These are phyloP conservation scores for Stenoptilia bipunctidactyla DNA, from an alignment of 2,888 invertebrate genomes.

Conservation along the genomic window DNA sequence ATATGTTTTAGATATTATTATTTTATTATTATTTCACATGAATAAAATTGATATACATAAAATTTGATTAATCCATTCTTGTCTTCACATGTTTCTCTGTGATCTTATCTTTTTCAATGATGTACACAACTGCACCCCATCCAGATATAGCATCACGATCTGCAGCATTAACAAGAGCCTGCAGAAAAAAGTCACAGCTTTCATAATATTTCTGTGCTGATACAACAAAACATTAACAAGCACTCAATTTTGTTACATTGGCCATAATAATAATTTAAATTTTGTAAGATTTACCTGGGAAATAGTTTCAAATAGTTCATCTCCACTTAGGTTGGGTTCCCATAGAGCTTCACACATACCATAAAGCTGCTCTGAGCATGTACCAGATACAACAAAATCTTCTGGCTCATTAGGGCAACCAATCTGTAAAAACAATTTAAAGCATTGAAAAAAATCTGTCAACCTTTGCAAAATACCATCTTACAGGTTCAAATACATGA, in stretches of 20 bases:
- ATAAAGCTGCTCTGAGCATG: slow-evolving; percentile 88
- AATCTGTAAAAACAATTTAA: slow-evolving; percentile 24
- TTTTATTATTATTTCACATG: no score
- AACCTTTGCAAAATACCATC: no score
- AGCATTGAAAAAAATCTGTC: background rate
- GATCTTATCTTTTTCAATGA: background rate
- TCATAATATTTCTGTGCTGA: no score
- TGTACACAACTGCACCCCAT: background rate
- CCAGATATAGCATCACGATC: no score
- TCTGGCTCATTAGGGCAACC: slow-evolving; percentile 90
- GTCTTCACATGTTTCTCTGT: background rate
- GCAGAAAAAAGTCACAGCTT: no score
- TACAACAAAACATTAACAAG: no score
- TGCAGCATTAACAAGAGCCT: no score
- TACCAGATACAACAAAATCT: slow-evolving; percentile 98
- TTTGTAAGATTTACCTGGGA: no score
- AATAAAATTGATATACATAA: no score
- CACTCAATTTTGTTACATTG: no score
- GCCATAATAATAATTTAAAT: no score
- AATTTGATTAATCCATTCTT: slow-evolving; percentile 1
- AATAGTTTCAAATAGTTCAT: slow-evolving; percentile 96
- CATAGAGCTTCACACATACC: slow-evolving; percentile 98
- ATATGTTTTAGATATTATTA: no score
- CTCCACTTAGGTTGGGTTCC: slow-evolving; percentile 90
- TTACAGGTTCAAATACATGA: slow-evolving; percentile 96